Conservation (phyloP, 2,113 vertebrate species). For the Ovis canadensis region DNA sequence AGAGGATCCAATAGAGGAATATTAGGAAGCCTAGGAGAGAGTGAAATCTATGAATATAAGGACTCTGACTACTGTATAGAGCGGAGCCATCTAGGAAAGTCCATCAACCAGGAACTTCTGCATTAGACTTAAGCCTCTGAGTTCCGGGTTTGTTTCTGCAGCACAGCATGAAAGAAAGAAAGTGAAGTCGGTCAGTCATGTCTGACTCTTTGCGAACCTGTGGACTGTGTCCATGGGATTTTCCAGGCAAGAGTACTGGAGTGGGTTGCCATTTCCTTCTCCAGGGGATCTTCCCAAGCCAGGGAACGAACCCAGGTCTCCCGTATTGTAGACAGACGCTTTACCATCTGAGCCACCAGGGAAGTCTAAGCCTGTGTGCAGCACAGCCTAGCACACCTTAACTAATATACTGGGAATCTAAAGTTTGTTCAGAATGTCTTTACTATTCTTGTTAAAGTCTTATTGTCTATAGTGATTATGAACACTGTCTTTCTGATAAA, state of each 20-base stretch:
- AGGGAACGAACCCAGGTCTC: neutral
- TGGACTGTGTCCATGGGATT: neutral
- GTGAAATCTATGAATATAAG: neutral
- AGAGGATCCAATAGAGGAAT: neutral
- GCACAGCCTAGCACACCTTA: neutral
- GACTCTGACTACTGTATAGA: neutral
- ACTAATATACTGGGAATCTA: neutral
- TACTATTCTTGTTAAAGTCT: neutral
- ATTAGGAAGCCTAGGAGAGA: neutral
- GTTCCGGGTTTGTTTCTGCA: neutral
- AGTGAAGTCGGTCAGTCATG: rapidly evolving
- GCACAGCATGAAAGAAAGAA: neutral
- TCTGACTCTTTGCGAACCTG: neutral
- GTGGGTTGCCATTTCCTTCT: neutral
- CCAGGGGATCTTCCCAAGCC: neutral
- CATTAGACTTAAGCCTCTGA: neutral
- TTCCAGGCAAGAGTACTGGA: neutral
- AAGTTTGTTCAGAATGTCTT: neutral
- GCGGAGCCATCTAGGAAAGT: neutral
- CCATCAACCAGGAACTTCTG: neutral
- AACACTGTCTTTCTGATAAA: neutral
- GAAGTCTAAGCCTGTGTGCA: neutral
- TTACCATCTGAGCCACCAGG: rapidly evolving
- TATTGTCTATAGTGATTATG: neutral
- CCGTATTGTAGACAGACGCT: neutral